Evolutionary conservation across 2,888 invertebrate genomes (phyloP).

Genomic region (Scaeva pyrastri): DNA sequence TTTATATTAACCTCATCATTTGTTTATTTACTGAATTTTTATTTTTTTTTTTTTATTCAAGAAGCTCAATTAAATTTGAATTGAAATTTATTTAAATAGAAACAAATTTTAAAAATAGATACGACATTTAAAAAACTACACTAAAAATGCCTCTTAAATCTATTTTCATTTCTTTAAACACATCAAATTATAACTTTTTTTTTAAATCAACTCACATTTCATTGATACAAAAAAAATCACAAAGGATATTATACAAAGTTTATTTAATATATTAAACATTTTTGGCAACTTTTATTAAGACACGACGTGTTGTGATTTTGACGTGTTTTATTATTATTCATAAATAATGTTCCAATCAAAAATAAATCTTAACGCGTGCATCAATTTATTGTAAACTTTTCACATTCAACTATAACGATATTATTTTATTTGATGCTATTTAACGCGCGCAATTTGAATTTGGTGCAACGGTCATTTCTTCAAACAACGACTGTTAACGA

Average conservation of each 20-base stretch:
- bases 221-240: slow-evolving; percentile 51
- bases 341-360: background rate
- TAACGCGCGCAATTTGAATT: slow-evolving; percentile 28
- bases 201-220: slow-evolving; percentile 45
- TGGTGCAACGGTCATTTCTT: slow-evolving; percentile 3
- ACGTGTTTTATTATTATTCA: background rate
- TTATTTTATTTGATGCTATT: background rate
- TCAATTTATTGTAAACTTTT: too few species aligned
- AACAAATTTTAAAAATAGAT: too few species aligned
- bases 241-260: slow-evolving; percentile 20
- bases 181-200: background rate
- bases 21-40: too few species aligned
- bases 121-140: too few species aligned
- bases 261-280: slow-evolving; percentile 1
- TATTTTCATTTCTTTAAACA: too few species aligned
- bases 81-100: too few species aligned
- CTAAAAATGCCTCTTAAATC: too few species aligned
- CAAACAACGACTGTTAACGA: slow-evolving; percentile 19
- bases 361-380: background rate
- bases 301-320: background rate
- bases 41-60: too few species aligned
- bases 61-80: too few species aligned
- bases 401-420: background rate
- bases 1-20: too few species aligned
- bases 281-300: background rate